Evolutionary conservation across 1,140 invertebrate species (phyloP).

Genomic region (Drosophila santomea): DNA sequence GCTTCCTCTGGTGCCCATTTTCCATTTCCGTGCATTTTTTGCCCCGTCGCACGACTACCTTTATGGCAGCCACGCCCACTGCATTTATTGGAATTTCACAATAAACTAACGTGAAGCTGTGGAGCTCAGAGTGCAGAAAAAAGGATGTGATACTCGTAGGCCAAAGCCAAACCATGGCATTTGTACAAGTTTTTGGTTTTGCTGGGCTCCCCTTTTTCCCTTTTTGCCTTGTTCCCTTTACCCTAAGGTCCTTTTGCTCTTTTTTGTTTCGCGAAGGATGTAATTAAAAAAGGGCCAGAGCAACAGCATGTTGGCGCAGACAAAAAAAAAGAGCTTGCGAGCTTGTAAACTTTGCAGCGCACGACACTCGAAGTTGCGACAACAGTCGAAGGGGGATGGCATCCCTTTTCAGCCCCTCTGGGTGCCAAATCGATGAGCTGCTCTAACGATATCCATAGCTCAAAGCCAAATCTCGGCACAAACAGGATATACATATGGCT

Average conservation of each 20-base stretch:
- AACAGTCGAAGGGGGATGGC: neutral
- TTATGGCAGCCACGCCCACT: slow-evolving; percentile 41
- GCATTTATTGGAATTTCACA: slow-evolving; percentile 79
- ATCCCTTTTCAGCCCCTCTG: slow-evolving; percentile 2
- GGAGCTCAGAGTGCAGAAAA: slow-evolving; percentile 9
- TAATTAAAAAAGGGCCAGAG: slow-evolving; percentile 74
- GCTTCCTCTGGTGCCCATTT: slow-evolving; percentile 16
- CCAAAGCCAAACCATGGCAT: slow-evolving; percentile 73
- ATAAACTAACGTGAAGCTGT: slow-evolving; percentile 59
- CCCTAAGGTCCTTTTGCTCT: slow-evolving; percentile 33
- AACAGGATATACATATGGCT: slow-evolving; percentile 73
- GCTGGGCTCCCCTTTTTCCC: slow-evolving; percentile 18
- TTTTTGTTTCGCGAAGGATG: slow-evolving; percentile 54
- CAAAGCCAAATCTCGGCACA: slow-evolving; percentile 81
- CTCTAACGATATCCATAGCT: slow-evolving; percentile 78
- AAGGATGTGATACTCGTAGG: slow-evolving; percentile 44
- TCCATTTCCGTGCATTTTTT: slow-evolving; percentile 5
- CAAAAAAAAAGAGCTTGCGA: slow-evolving; percentile 6
- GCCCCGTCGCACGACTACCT: slow-evolving; percentile 18
- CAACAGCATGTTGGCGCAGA: slow-evolving; percentile 19
- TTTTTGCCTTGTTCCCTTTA: neutral
- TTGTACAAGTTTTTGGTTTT: slow-evolving; percentile 69
- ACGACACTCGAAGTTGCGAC: slow-evolving; percentile 51
- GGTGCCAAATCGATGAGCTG: slow-evolving; percentile 69
- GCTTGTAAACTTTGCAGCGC: slow-evolving; percentile 50